A percentile compares a stretch with the other conserved stretches of the same genome.
Conservation (phyloP, 2,113 vertebrate species). For the Austrofundulus limnaeus region DNA sequence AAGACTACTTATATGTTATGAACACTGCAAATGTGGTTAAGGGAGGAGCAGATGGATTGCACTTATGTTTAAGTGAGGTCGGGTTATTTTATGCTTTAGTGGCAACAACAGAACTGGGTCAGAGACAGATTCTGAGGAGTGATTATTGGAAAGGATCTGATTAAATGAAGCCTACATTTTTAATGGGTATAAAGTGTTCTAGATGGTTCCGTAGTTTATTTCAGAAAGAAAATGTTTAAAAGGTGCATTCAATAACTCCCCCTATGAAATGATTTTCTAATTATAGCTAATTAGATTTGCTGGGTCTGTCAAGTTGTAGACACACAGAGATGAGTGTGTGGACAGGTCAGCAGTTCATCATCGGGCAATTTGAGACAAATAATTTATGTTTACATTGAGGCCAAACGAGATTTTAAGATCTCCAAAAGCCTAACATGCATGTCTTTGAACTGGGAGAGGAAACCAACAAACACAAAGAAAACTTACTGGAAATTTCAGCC, state of each 20-base stretch:
- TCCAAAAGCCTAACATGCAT: too few relatives aligned
- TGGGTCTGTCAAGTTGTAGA: background rate
- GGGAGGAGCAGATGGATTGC: slow-evolving; percentile 40
- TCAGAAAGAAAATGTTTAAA: slow-evolving; percentile 8
- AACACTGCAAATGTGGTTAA: slow-evolving; percentile 43
- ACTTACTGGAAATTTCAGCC: too few relatives aligned
- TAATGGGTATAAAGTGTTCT: slow-evolving; percentile 4
- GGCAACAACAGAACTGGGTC: slow-evolving; percentile 41
- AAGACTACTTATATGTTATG: slow-evolving; percentile 44
- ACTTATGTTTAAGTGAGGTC: slow-evolving; percentile 19
- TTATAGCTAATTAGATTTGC: slow-evolving; percentile 8
- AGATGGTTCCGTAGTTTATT: background rate
- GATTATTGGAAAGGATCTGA: slow-evolving; percentile 21
- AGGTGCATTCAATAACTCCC: background rate
- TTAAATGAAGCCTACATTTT: slow-evolving; percentile 19
- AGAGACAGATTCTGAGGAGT: slow-evolving; percentile 28
- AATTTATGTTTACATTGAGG: too few relatives aligned
- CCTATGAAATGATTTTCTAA: slow-evolving; percentile 2
- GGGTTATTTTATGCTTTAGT: slow-evolving; percentile 21
- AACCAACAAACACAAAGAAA: too few relatives aligned
- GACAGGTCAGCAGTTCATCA: too few relatives aligned
- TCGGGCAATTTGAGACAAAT: too few relatives aligned
- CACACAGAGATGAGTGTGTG: too few relatives aligned
- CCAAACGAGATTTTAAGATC: too few relatives aligned
- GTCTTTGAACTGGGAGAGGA: too few relatives aligned